phyloP scores from a whole-genome alignment of 2,888 invertebrate species.

The Rutpela maculata region DNA sequence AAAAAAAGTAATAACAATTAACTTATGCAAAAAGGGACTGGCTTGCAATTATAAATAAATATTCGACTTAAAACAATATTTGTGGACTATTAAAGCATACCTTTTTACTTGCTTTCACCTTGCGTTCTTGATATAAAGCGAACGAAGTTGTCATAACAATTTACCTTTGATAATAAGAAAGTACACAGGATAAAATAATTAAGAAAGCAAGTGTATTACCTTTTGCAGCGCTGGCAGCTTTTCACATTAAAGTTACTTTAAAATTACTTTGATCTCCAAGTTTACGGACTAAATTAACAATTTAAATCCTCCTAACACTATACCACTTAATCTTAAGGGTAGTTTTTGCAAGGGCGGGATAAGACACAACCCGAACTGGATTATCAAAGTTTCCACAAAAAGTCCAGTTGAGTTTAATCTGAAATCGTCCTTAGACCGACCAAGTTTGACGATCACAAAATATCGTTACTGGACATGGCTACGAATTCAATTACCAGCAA shows the following conservation, averaged over 20 bases:
- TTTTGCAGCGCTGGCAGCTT: not conserved
- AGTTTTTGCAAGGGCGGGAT: conserved; percentile 24
- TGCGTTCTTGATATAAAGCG: too few relatives aligned
- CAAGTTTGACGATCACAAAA: conserved; percentile 35
- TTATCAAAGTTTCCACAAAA: conserved; percentile 34
- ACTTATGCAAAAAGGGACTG: too few relatives aligned
- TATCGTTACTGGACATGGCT: conserved; percentile 27
- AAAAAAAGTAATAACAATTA: too few relatives aligned
- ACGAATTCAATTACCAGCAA: conserved; percentile 14
- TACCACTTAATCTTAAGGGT: conserved; percentile 16
- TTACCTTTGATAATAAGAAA: conserved; percentile 19
- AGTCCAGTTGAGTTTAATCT: conserved; percentile 33
- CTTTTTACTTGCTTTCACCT: too few relatives aligned
- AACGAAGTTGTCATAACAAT: not conserved
- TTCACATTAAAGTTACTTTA: not conserved
- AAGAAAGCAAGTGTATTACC: conserved; percentile 19
- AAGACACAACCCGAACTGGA: conserved; percentile 19
- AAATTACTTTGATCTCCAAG: conserved; percentile 29
- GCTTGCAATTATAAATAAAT: too few relatives aligned
- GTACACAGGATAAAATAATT: conserved; percentile 15
- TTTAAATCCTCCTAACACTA: conserved; percentile 22
- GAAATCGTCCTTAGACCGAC: conserved; percentile 31
- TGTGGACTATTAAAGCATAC: too few relatives aligned
- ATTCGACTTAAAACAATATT: too few relatives aligned
- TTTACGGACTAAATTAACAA: conserved; percentile 32